Evolutionary conservation across 2,888 invertebrate species (phyloP).

Genomic region (Cotesia congregata): DNA sequence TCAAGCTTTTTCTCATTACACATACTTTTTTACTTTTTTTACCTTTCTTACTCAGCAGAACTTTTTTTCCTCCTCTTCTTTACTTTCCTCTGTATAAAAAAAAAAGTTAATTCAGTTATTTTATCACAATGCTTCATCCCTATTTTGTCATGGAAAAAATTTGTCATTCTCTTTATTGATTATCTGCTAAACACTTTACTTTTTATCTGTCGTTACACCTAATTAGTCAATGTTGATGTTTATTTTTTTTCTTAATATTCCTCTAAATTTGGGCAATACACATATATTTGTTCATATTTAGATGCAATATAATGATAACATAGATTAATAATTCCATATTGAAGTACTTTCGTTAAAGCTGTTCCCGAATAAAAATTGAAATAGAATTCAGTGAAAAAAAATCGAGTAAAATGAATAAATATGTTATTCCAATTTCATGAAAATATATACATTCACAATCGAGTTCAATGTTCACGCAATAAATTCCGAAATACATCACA

Average conservation of each 20-base stretch:
- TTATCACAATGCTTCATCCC: neutral
- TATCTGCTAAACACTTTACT: neutral
- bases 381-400: too few species aligned
- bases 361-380: too few species aligned
- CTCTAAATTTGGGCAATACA: too few species aligned
- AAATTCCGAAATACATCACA: neutral
- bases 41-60: neutral
- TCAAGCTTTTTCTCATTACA: conserved; percentile 12
- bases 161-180: neutral
- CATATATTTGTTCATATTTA: too few species aligned
- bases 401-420: neutral
- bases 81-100: neutral
- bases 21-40: conserved; percentile 14
- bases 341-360: neutral
- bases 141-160: neutral
- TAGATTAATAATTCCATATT: neutral
- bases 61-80: neutral
- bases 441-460: neutral
- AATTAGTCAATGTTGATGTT: too few species aligned
- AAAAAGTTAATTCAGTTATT: conserved; percentile 1
- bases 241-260: too few species aligned
- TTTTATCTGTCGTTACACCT: neutral
- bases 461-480: neutral
- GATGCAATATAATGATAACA: neutral
- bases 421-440: neutral